phyloP scores from a whole-genome alignment of 2,888 invertebrate genomes.

The Epinotia demarniana region DNA sequence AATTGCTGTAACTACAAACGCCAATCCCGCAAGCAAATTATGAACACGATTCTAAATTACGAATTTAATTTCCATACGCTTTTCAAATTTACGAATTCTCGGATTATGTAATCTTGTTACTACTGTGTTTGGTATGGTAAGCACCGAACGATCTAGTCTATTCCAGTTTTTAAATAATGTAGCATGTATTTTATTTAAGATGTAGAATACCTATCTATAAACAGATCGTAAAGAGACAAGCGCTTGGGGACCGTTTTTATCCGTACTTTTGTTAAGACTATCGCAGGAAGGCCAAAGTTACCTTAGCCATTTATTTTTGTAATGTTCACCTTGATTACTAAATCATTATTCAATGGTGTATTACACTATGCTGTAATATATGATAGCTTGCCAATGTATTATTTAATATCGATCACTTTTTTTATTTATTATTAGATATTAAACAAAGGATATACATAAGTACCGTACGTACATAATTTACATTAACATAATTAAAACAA shows the following conservation, averaged over 20 bases:
- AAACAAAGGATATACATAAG: too few relatives aligned
- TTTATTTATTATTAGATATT: too few relatives aligned
- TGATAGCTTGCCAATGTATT: too few relatives aligned
- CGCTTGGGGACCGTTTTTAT: neutral
- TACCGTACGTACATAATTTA: too few relatives aligned
- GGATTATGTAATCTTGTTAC: neutral
- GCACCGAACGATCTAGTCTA: neutral
- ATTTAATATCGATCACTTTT: too few relatives aligned
- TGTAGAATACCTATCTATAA: neutral
- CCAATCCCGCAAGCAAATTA: conserved; percentile 50
- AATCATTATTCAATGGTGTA: neutral
- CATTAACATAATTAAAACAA: too few relatives aligned
- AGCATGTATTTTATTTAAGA: too few relatives aligned
- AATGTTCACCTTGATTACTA: neutral
- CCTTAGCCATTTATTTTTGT: neutral
- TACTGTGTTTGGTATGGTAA: neutral
- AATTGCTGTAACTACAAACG: conserved; percentile 49
- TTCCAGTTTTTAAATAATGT: neutral
- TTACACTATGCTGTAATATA: too few relatives aligned
- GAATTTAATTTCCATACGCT: conserved; percentile 22
- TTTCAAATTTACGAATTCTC: neutral
- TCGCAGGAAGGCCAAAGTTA: too few relatives aligned
- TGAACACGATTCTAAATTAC: conserved; percentile 43
- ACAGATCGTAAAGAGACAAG: neutral
- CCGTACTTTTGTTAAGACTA: neutral